Evolutionary conservation across 2,113 vertebrate species (phyloP).

Genomic region (Poeciliopsis turrubarensis): DNA sequence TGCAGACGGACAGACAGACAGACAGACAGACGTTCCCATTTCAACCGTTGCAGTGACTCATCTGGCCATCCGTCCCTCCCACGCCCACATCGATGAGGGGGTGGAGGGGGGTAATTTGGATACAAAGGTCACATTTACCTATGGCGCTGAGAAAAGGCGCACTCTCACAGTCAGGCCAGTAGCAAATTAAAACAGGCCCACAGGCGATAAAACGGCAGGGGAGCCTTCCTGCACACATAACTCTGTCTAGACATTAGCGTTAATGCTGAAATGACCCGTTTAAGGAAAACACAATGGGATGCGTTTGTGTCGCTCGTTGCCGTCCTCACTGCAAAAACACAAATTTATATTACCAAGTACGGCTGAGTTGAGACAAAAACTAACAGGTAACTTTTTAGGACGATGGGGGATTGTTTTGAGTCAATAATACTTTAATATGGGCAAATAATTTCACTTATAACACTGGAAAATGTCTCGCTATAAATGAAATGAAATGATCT

Average conservation of each 20-base stretch:
- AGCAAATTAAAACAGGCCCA: constrained; percentile 29
- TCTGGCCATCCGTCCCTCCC: constrained; percentile 24
- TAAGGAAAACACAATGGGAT: constrained; percentile 7
- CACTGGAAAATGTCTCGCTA: no score
- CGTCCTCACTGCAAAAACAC: background rate
- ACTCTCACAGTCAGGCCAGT: background rate
- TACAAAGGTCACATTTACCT: constrained; percentile 64
- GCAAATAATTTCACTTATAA: no score
- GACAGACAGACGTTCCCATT: constrained; percentile 14
- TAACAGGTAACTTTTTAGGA: no score
- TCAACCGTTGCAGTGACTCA: constrained; percentile 31
- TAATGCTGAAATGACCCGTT: constrained; percentile 19
- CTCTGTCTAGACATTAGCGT: constrained; percentile 61
- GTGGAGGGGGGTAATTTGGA: constrained; percentile 17
- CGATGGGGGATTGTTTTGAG: no score
- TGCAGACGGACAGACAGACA: background rate
- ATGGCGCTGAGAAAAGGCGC: constrained; percentile 16
- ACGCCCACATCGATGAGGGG: constrained; percentile 18
- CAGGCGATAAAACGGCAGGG: constrained; percentile 44
- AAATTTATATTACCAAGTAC: no score
- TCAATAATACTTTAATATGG: no score
- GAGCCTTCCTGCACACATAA: constrained; percentile 33
- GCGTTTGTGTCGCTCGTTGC: constrained; percentile 8
- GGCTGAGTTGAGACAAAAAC: no score
- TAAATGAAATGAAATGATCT: no score